Evolutionary conservation across 2,888 invertebrate species (phyloP), one percentile per base, ranked within the genome.

Genomic region (Trichogramma dendrolimi): DNA sequence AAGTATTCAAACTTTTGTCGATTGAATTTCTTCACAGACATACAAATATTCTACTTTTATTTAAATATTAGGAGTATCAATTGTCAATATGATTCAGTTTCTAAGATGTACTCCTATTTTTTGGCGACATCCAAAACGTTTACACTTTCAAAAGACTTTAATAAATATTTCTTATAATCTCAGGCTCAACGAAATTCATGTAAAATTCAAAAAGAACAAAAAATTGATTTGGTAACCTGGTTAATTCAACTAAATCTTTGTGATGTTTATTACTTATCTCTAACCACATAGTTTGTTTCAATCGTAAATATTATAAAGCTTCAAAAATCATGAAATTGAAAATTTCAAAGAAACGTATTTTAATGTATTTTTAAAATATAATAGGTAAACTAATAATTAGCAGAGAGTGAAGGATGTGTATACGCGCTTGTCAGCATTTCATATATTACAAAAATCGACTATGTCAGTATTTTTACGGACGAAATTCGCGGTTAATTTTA

Each of bases 401-500:
- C 39, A 58, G 55, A 51, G 5, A 52, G 11, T 11, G 14, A 52
- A 46, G 50, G 55, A 39, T 48, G 14, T 14, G 55, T 57, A 11
- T 50, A 56, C 44, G 58, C 55, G 49, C 55, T 60, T 55, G 55
- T 62, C 52, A 58, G 60, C 43, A 27, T 27, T 27, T 27, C 2
- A 47, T 63, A 65, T 57, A 59, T 65, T 63, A 65, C 62, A 65
- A 63, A 61, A 65, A 61, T 65, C 48, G 59, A 61, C 58, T 61
- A 55, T 54, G 44, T 62, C 57, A 57, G 44, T 65, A 62, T 44
- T 62, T 60, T 8, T 62, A 59, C 56, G 62, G 61, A 66, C 66
- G 66, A 66, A 50, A 60, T 50, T 58, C 44, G 39, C 58, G 57
- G 60, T 60, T 51, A 49, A 52, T 42, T 56, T 43, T 14, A 54